Conservation (phyloP, 2,888 invertebrate species). For the Lottia gigantea region DNA sequence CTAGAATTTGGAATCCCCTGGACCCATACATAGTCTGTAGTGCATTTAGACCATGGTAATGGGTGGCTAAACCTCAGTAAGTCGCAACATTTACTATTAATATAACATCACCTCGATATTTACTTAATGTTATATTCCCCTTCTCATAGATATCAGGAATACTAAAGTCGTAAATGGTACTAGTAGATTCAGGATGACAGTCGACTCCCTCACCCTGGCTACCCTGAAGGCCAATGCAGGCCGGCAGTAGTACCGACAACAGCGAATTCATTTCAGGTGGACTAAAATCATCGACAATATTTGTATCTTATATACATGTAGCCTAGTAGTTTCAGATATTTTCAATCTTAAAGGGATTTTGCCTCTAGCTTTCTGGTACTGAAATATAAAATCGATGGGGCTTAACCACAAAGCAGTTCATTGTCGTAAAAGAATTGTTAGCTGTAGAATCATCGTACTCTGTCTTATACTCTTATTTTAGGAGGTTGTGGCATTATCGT, state of each 20-base stretch:
- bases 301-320: too few species aligned
- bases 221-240: background rate
- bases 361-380: too few species aligned
- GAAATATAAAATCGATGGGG: too few species aligned
- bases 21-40: slow-evolving; percentile 61
- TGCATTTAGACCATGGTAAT: slow-evolving; percentile 68
- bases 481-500: too few species aligned
- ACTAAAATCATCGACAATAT: too few species aligned
- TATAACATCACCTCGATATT: slow-evolving; percentile 36
- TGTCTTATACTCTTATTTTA: too few species aligned
- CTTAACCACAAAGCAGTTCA: too few species aligned
- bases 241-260: slow-evolving; percentile 4
- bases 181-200: background rate
- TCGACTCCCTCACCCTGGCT: background rate
- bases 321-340: too few species aligned
- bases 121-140: background rate
- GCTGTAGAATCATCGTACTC: too few species aligned
- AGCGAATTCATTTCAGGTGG: background rate
- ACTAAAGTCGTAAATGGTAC: slow-evolving; percentile 11
- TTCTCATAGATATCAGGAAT: slow-evolving; percentile 1
- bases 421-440: too few species aligned
- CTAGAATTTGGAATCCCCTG: slow-evolving; percentile 60
- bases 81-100: slow-evolving; percentile 69
- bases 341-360: too few species aligned
- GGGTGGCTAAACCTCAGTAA: slow-evolving; percentile 68